Percentiles rank a stretch among this genome's conserved stretches.
Conservation (phyloP, 2,888 invertebrate genomes). For the Diplolepis rosae region DNA sequence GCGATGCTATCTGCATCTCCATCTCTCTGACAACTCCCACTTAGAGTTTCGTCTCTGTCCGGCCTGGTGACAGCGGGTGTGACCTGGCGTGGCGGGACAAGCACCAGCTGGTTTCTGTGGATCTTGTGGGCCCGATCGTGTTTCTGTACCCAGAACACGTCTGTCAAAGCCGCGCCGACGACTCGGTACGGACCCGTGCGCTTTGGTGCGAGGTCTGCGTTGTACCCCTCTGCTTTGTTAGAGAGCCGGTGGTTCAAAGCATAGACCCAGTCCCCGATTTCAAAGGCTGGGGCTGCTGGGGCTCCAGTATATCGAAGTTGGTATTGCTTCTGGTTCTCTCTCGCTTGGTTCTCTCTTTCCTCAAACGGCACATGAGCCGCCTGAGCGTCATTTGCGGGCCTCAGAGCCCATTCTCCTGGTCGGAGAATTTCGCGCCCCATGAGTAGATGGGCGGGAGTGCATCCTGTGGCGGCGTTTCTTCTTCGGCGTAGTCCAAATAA, state of each 20-base stretch:
- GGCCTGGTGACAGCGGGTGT: neutral
- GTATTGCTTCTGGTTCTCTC: neutral
- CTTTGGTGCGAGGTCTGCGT: neutral
- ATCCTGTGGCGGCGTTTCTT: neutral
- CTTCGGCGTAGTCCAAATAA: neutral
- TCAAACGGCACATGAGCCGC: neutral
- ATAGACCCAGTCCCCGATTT: neutral
- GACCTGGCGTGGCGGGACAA: neutral
- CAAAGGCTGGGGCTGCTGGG: neutral
- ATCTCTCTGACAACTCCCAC: too few relatives aligned
- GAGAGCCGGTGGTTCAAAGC: neutral
- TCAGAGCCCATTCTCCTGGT: neutral
- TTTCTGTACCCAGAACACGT: neutral
- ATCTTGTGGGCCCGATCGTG: neutral
- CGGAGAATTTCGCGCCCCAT: neutral
- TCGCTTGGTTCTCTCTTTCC: neutral
- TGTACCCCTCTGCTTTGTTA: neutral
- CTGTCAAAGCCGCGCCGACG: neutral
- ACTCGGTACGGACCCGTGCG: slow-evolving; percentile 7
- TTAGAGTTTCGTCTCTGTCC: too few relatives aligned
- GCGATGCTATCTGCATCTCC: neutral
- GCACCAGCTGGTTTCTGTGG: neutral
- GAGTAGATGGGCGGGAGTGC: neutral
- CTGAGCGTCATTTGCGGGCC: neutral
- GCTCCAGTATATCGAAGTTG: neutral